phyloP scores from a whole-genome alignment of 2,888 invertebrate genomes.

The Agriotes lineatus region DNA sequence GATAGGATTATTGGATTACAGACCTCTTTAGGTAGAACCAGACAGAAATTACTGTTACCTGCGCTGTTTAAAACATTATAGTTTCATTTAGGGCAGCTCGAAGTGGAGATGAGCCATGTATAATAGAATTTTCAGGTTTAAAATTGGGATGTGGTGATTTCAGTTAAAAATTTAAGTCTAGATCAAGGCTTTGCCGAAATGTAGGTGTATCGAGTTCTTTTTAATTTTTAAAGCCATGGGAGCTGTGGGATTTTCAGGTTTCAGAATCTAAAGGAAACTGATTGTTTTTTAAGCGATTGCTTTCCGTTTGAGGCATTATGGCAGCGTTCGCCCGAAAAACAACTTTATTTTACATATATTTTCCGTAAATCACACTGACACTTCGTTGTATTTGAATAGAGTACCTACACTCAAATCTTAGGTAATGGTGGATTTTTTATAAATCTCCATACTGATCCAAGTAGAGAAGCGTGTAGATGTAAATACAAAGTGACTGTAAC shows the following conservation, averaged over 20 bases:
- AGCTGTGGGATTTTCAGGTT: neutral
- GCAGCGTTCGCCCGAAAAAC: no score
- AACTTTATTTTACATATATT: no score
- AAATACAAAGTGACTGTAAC: conserved; percentile 12
- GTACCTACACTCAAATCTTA: conserved; percentile 17
- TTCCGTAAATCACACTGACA: conserved; percentile 20
- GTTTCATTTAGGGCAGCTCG: conserved; percentile 29
- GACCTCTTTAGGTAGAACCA: conserved; percentile 36
- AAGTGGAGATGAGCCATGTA: neutral
- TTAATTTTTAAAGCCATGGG: no score
- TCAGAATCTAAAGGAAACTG: neutral
- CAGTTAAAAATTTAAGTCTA: neutral
- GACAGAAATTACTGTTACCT: conserved; percentile 42
- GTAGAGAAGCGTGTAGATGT: conserved; percentile 15
- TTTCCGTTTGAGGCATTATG: no score
- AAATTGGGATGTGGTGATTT: neutral
- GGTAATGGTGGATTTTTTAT: conserved; percentile 28
- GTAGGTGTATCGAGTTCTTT: no score
- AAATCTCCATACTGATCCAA: conserved; percentile 33
- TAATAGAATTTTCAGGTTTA: conserved; percentile 2
- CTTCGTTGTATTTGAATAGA: conserved; percentile 22
- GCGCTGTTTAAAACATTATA: conserved; percentile 36
- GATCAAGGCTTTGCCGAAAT: no score
- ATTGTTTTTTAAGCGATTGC: no score
- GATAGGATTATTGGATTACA: conserved; percentile 47